Conservation (phyloP, 2,888 invertebrate species). For the Ganaspis brasiliensis region DNA sequence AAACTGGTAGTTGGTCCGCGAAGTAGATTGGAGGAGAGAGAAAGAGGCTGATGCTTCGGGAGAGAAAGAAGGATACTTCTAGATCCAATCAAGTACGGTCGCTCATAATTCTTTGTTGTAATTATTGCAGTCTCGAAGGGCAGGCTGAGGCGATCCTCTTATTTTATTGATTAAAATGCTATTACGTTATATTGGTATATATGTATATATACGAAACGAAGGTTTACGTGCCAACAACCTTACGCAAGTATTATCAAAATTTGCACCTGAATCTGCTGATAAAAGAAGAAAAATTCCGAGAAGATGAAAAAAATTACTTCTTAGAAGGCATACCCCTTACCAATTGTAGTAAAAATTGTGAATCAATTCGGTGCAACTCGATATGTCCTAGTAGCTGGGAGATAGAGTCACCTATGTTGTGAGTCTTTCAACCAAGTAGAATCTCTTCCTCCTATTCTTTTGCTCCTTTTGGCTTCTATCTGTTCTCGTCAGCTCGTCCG, state of each 20-base stretch:
- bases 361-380: constrained; percentile 66
- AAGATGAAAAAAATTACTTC: too few relatives aligned
- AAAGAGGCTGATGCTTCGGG: constrained; percentile 46
- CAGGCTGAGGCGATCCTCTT: constrained; percentile 72
- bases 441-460: too few relatives aligned
- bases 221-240: not conserved
- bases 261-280: not conserved
- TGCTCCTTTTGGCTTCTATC: constrained; percentile 18
- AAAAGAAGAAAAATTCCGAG: too few relatives aligned
- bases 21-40: constrained; percentile 27
- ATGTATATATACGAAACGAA: constrained; percentile 7
- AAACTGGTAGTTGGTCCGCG: constrained; percentile 39
- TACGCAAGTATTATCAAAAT: constrained; percentile 2
- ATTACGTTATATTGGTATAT: constrained; percentile 71
- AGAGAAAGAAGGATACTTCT: constrained; percentile 62
- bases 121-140: constrained; percentile 76
- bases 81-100: constrained; percentile 78
- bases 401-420: constrained; percentile 74
- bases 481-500: constrained; percentile 31
- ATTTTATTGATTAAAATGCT: constrained; percentile 79
- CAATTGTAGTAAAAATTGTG: too few relatives aligned
- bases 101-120: constrained; percentile 78
- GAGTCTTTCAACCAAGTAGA: not conserved
- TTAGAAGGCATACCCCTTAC: too few relatives aligned
- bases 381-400: constrained; percentile 74